phyloP scores from a whole-genome alignment of 2,113 vertebrate species.

The Charina bottae region DNA sequence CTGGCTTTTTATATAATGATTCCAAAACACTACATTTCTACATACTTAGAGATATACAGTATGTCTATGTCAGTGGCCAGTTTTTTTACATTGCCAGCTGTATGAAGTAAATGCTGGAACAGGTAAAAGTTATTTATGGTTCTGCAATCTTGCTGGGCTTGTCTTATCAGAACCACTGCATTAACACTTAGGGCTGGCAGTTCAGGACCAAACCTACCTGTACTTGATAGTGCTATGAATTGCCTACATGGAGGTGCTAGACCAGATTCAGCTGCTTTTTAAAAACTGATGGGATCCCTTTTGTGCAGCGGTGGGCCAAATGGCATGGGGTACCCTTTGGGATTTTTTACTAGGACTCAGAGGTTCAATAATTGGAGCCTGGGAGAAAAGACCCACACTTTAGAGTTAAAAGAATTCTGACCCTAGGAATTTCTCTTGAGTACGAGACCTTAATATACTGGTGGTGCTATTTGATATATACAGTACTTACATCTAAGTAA shows the following conservation, averaged over 20 bases:
- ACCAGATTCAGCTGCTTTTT: neutral
- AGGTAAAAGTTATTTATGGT: neutral
- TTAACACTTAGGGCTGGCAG: neutral
- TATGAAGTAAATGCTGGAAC: neutral
- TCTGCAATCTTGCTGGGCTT: neutral
- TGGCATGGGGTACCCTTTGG: neutral
- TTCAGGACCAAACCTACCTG: too few relatives aligned
- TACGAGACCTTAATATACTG: neutral
- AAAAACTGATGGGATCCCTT: neutral
- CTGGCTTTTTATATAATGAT: neutral
- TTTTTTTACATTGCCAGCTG: too few relatives aligned
- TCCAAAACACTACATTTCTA: neutral
- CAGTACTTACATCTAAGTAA: neutral
- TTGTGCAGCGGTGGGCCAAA: neutral
- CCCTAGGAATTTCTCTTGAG: neutral
- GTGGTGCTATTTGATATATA: neutral
- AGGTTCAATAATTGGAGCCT: neutral
- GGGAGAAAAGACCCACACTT: neutral
- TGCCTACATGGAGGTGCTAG: neutral
- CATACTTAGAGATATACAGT: neutral
- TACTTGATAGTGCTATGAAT: neutral
- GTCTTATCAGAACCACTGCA: neutral
- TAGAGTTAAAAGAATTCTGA: neutral
- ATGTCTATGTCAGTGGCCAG: neutral
- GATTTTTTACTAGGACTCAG: neutral